phyloP scores from a whole-genome alignment of 2,888 invertebrate species.

The Xestobium rufovillosum region DNA sequence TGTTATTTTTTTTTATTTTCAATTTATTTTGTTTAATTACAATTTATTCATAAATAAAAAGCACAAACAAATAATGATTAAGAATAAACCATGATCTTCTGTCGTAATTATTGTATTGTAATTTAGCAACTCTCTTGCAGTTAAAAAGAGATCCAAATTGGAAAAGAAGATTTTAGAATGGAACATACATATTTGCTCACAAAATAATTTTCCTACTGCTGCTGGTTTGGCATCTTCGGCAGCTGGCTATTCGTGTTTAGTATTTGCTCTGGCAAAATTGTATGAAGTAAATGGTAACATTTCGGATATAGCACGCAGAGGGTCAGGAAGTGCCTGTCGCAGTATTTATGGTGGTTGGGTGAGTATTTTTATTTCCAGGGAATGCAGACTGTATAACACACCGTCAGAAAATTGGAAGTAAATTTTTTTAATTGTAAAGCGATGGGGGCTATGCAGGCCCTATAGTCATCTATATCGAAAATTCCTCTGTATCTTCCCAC shows the following conservation, averaged over 20 bases:
- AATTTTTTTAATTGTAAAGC: too few species aligned
- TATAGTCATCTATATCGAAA: too few species aligned
- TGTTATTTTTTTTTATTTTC: too few species aligned
- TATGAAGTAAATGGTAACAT: conserved; percentile 65
- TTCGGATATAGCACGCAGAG: conserved; percentile 70
- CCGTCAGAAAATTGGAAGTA: too few species aligned
- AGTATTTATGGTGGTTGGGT: conserved; percentile 88
- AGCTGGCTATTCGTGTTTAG: conserved; percentile 94
- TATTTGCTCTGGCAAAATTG: conserved; percentile 67
- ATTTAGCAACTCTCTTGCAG: conserved; percentile 36
- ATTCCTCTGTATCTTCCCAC: too few species aligned
- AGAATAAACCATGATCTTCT: too few species aligned
- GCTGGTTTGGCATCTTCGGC: conserved; percentile 98
- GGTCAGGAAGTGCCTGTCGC: conserved; percentile 95
- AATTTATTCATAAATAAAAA: too few species aligned
- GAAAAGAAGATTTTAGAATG: conserved; percentile 49
- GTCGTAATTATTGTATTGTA: conserved; percentile 6
- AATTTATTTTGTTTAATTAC: too few species aligned
- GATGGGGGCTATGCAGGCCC: too few species aligned
- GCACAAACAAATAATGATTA: too few species aligned
- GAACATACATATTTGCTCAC: conserved; percentile 77
- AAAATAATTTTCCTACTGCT: conserved; percentile 97
- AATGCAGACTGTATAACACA: not conserved
- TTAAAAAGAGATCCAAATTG: conserved; percentile 43
- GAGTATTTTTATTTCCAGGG: conserved; percentile 13